Evolutionary conservation across 1,140 invertebrate genomes (phyloP).

Genomic region (Whitmania pigra): DNA sequence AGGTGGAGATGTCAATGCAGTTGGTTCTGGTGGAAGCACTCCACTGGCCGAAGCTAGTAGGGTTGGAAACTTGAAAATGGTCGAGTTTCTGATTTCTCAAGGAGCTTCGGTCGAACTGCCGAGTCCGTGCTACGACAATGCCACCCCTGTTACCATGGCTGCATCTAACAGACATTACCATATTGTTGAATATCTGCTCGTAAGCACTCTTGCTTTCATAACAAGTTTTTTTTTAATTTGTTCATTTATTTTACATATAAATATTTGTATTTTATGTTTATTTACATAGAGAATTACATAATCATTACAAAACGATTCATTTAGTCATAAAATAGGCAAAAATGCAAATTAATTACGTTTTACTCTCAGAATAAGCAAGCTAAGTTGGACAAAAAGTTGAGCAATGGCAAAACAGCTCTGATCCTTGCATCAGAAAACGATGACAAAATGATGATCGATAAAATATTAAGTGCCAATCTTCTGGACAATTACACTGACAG

Average conservation of each 20-base stretch:
- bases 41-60: slow-evolving; percentile 20
- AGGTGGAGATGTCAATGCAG: slow-evolving; percentile 22
- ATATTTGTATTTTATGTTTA: too few relatives aligned
- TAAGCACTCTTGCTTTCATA: neutral
- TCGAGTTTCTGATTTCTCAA: slow-evolving; percentile 16
- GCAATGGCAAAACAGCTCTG: slow-evolving; percentile 22
- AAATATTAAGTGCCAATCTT: slow-evolving; percentile 21
- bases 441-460: slow-evolving; percentile 21
- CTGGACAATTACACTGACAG: slow-evolving; percentile 20
- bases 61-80: slow-evolving; percentile 21
- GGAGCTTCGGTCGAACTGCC: slow-evolving; percentile 15
- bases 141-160: slow-evolving; percentile 21
- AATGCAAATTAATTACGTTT: too few relatives aligned
- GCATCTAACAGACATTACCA: neutral
- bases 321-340: too few relatives aligned
- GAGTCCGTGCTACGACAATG: slow-evolving; percentile 21
- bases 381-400: slow-evolving; percentile 24
- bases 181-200: slow-evolving; percentile 14
- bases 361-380: neutral
- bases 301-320: too few relatives aligned
- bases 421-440: slow-evolving; percentile 16
- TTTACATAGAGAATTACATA: too few relatives aligned
- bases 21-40: slow-evolving; percentile 19
- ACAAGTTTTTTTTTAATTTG: neutral
- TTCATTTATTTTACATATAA: too few relatives aligned